These are phyloP conservation scores for Pygoscelis adeliae DNA, from an alignment of 2,113 vertebrate genomes.

Conservation along the genomic window DNA sequence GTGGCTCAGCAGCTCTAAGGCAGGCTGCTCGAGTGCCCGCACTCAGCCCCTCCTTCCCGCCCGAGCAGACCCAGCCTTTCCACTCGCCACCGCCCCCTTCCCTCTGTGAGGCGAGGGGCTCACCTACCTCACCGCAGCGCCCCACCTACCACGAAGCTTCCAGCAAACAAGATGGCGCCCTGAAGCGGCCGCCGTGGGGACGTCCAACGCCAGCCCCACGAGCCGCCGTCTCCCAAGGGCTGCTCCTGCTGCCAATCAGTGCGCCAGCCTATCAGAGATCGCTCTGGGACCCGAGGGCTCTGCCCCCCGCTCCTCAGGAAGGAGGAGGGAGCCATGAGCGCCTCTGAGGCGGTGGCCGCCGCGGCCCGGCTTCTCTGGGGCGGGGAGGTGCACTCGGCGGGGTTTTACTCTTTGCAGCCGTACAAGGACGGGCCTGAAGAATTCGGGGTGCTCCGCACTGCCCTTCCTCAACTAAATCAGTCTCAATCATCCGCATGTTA, in stretches of 20 bases:
- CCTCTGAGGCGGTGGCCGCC: rapidly evolving
- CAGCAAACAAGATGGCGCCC: not conserved
- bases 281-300: rapidly evolving
- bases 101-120: too few species aligned
- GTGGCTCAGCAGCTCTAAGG: not conserved
- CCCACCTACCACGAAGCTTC: rapidly evolving
- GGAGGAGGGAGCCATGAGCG: not conserved
- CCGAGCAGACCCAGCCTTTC: too few species aligned
- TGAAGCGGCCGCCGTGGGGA: too few species aligned
- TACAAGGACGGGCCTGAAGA: rapidly evolving
- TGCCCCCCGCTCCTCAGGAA: rapidly evolving
- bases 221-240: not conserved
- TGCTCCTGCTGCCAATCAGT: not conserved
- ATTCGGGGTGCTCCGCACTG: rapidly evolving
- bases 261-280: not conserved
- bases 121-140: rapidly evolving
- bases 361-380: rapidly evolving
- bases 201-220: rapidly evolving
- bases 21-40: rapidly evolving
- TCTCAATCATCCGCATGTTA: rapidly evolving
- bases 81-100: not conserved
- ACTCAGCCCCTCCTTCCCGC: too few species aligned
- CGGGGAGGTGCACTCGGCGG: rapidly evolving
- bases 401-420: rapidly evolving
- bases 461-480: rapidly evolving